phyloP scores from a whole-genome alignment of 2,113 vertebrate genomes.

The Tychaedon coryphoeus region DNA sequence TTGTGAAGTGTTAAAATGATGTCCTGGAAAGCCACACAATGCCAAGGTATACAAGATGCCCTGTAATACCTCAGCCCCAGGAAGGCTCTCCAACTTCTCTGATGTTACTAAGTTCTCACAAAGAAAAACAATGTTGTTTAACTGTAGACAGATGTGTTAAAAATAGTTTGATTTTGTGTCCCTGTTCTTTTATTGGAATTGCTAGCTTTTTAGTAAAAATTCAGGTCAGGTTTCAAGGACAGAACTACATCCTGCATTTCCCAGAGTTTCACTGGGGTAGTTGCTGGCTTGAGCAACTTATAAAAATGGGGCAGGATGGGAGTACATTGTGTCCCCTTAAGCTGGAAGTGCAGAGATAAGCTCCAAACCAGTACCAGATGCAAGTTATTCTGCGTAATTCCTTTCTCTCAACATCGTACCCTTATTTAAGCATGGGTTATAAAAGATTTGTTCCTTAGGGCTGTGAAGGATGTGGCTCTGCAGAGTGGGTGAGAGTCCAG shows the following conservation, averaged over 20 bases:
- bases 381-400: not conserved
- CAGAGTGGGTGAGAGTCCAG: not conserved
- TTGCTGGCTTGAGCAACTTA: not conserved
- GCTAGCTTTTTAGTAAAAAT: not conserved
- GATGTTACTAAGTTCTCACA: conserved; percentile 32
- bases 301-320: not conserved
- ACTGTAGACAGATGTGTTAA: not conserved
- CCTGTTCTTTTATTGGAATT: not conserved
- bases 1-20: conserved; percentile 63
- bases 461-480: not conserved
- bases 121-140: conserved; percentile 27
- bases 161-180: not conserved
- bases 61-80: not conserved
- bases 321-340: not conserved
- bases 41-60: conserved; percentile 58
- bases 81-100: conserved; percentile 21
- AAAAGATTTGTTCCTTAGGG: not conserved
- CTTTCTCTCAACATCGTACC: not conserved
- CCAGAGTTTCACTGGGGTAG: not conserved
- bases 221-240: not conserved
- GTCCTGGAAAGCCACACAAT: conserved; percentile 46
- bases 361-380: not conserved
- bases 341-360: not conserved
- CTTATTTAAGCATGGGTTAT: not conserved
- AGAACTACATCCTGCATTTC: not conserved